Base-by-base conservation (phyloP, 2,113 vertebrate species). In the Aplodontia rufa region DNA sequence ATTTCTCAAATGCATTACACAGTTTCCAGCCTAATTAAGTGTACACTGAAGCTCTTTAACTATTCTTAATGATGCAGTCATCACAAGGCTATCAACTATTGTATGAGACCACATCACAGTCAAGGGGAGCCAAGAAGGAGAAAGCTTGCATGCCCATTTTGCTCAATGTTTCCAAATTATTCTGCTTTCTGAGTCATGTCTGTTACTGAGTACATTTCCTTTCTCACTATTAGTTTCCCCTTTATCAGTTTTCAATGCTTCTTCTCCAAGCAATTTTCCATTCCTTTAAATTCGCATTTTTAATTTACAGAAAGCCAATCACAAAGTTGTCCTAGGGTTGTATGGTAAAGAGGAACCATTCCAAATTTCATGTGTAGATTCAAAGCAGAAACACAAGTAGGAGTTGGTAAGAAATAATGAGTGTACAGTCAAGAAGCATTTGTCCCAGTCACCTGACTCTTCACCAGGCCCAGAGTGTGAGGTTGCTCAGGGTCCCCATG, bases 271-370 rank as follows among this genome's bases (percentile, higher is more conserved):
- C n/a, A 55, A 55, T 83, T 79, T 75, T 87, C 87, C 53, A 81
- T 79, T 84, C 58, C 51, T 90, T 83, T 79, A 69, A 90, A 62
- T 45, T 95, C 35, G 51, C 66, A n/a, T 47, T 80, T 95, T 94
- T 47, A 80, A 51, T 69, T 71, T 85, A 72, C 24, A 85, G 66
- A 79, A 85, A 85, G 32, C 32, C 16, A 0, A 11, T 37, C 83
- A 78, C 19, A 96, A 83, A 89, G 19, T 4, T 13, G 37, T 26
- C 10, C 2, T 14, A 49, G 53, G 12, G 81, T 8, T 53, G 9
- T 11, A 7, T 64, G 10, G 37, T 47, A 37, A 66, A 49, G 9
- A 58, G 20, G n/a, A n/a, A n/a, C n/a, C n/a, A n/a, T n/a, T n/a
- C n/a, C 17, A 10, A n/a, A 37, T 28, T 82, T 49, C 60, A 30